Base-by-base conservation (phyloP, 2,797 vertebrate genomes). In the Acipenser ruthenus region DNA sequence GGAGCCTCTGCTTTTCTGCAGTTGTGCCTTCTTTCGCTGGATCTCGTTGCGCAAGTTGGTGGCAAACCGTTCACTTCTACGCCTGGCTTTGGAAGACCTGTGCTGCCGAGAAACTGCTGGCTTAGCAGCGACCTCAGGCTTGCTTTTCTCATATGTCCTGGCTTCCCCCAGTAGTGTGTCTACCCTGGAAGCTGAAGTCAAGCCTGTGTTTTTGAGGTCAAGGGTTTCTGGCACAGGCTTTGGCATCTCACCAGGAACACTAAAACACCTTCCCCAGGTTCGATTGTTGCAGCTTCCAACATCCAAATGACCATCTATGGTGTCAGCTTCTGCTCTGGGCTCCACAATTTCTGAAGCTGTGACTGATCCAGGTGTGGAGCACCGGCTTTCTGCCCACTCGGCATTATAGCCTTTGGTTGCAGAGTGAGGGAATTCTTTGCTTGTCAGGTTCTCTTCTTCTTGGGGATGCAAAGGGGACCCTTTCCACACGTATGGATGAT, bases 21-120 rank as follows among this genome's bases (percentile, higher is more conserved):
- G 90, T 80, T 98, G 95, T 23, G 96, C 93, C 74, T 97, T 97
- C 73, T 94, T 93, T 61, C 91, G 85, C 75, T 99, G 96, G 77
- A 99, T 99, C 84, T 99, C 96, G 0, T 98, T 96, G 61, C 95
- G 92, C 64, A 99, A 86, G 77, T 94, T 99, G 65, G 96, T 99
- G 62, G 96, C 96, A 8, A 99, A 99, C 2, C 96, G 92, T n/a
- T 97, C 94, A 0, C 82, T 96, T 51, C 88, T 91, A 0, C 96
- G 88, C 1, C 95, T 90, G 74, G 92, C 89, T 62, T 94, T 91
- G 51, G 90, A 83, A 0, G 83, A 89, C 55, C 94, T 88, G 48
- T 90, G 86, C 15, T 90, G 90, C 2, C 84, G 88, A 1, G 84
- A 72, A 0, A 82, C 77, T 15, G 72, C 76, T 0, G 78, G 74